Evolutionary conservation across 2,797 vertebrate genomes (phyloP), one percentile per base, ranked within the genome.

Genomic region (Enteromius treurensis): DNA sequence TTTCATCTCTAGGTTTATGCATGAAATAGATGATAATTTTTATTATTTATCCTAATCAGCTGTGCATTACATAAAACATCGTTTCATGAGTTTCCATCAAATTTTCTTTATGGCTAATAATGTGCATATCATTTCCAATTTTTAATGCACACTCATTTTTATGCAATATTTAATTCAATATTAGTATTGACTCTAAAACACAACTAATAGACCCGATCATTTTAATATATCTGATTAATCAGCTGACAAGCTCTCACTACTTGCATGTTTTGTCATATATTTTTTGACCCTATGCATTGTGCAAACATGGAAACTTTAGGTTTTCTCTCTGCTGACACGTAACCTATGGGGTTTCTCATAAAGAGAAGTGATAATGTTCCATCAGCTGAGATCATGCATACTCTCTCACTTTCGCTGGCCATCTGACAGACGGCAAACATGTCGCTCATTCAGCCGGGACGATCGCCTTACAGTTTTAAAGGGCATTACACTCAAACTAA

Each of bases 381-480:
- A 45, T 71, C 53, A 64, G 65, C 78, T 55, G 78, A 40, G 14
- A 78, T 49, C 40, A 3, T 2, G 47, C 75, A 64, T 42, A 47
- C 62, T 11, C 23, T n/a, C 64, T 40, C 37, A 37, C 64, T 68
- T 23, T n/a, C 7, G 21, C 40, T 74, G 80, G 45, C 69, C 42
- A 1, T 58, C 45, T 81, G 74, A 73, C 80, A 60, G 79, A 71
- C 75, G 58, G 32, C 32, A 45, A 84, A 77, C 78, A 32, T 65
- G 73, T 64, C 47, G 80, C 37, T 89, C 91, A 84, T 34, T 84
- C 84, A 69, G 49, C 88, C 79, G 70, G 79, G 62, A 82, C 90
- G 88, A 84, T 94, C 91, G 77, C 89, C 88, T 94, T 94, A 90
- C 92, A 68, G 87, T 87, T 90, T 90, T 89, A 92, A 86, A 89